Evolutionary conservation across 2,888 invertebrate genomes (phyloP), one percentile per base, ranked within the genome.

Genomic region (Lasioglossum morio): DNA sequence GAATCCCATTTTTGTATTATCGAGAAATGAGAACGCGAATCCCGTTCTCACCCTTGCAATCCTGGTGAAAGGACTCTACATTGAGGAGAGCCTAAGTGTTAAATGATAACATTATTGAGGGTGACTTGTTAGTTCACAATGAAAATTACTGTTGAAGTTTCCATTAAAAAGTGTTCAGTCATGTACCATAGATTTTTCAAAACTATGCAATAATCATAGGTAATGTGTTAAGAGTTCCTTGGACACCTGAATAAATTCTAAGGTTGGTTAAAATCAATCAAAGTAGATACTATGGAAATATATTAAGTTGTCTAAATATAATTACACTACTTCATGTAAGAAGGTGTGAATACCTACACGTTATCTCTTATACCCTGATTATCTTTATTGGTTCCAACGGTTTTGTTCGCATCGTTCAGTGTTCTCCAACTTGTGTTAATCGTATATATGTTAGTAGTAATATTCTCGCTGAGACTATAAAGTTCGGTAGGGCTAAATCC

Each of bases 401-500:
- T 96, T 94, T 97, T 98, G 91, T 97, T 95, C 91, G 97, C 97
- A 93, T 97, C 97, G 93, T 98, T 98, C 90, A 98, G 95, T 7
- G 96, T 96, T 91, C 97, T 96, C 94, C 97, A 96, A 87, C 97
- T 97, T 72, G 97, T 96, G 93, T 97, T 97, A 77, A 98, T 97
- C 0, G 97, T 96, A 93, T 97, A 97, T 79, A 98, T 97, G 95
- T 98, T 98, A 80, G 98, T 97, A 0, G 97, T 98, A 84, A 98
- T 97, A 92, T 97, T 97, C 94, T 98, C 98, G 93, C 97, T 97
- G 73, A 98, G 95, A 93, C 97, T 97, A 94, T 97, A 97, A 87
- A 98, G 96, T 95, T 98, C 98, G 2, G 97, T 97, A 4, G 97
- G 97, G 92, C 97, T 97, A 93, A 97, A 97, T 73, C 97, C 97